Conservation (phyloP, 1,140 invertebrate genomes). For the Thalassaphorura encarpata region DNA sequence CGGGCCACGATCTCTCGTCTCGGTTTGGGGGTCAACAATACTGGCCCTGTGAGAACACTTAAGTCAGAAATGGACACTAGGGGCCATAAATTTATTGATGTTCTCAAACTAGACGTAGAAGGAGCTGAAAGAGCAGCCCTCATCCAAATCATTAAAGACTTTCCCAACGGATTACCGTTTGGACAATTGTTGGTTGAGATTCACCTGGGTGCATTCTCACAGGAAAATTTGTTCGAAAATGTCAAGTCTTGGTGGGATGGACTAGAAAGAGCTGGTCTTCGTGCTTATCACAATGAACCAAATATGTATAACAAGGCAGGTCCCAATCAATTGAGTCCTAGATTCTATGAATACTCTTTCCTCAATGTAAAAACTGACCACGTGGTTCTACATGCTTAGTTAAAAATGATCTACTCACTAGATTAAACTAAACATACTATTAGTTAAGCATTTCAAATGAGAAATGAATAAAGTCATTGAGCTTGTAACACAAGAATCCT, state of each 20-base stretch:
- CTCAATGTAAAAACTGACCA: no score
- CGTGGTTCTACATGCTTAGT: no score
- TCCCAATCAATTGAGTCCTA: no score
- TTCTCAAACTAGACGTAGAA: constrained; percentile 19
- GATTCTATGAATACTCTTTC: no score
- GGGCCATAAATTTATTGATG: constrained; percentile 6
- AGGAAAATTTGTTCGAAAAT: neutral
- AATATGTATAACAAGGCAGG: no score
- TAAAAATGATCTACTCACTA: no score
- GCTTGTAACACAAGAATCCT: no score
- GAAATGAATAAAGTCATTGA: no score
- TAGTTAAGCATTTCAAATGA: no score
- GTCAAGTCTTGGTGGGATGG: neutral
- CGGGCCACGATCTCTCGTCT: neutral
- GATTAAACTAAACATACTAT: no score
- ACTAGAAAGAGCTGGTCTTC: neutral
- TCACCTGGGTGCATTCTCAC: neutral
- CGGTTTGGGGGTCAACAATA: neutral
- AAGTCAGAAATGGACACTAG: neutral
- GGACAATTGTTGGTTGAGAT: constrained; percentile 11
- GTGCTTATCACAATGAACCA: neutral
- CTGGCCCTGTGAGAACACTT: neutral
- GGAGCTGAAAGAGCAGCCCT: neutral
- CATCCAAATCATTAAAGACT: neutral
- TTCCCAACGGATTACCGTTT: constrained; percentile 1